Conservation (phyloP, 2,888 invertebrate genomes). For the Amphipyra berbera region DNA sequence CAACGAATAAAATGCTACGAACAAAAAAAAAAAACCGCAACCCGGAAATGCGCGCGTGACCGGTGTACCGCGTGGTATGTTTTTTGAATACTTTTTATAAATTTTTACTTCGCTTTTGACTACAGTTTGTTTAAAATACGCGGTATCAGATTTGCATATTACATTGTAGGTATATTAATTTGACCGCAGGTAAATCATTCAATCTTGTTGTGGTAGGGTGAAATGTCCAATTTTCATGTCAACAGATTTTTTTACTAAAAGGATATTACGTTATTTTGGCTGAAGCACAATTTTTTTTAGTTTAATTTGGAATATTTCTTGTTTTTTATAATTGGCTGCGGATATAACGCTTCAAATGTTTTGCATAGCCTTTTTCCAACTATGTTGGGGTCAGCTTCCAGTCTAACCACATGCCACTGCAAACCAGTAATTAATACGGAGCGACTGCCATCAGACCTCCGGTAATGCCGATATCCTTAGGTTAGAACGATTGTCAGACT, state of each 20-base stretch:
- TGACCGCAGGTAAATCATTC: conserved; percentile 13
- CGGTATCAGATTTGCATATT: conserved; percentile 37
- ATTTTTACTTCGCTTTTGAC: conserved; percentile 46
- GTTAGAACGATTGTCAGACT: no score
- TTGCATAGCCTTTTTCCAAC: no score
- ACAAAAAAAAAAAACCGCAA: conserved; percentile 33
- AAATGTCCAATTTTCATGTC: background rate
- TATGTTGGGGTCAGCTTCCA: no score
- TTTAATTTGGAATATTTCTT: no score
- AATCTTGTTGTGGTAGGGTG: background rate
- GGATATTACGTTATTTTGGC: no score
- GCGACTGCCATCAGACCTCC: no score
- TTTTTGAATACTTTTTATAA: conserved; percentile 22
- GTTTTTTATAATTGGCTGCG: no score
- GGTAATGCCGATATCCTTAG: no score
- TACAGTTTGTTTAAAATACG: conserved; percentile 43
- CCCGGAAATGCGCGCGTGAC: conserved; percentile 49
- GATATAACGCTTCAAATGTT: no score
- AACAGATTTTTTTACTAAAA: background rate
- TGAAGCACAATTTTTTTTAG: no score
- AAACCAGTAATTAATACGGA: no score
- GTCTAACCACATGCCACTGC: no score
- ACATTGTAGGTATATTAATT: conserved; percentile 24
- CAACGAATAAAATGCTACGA: conserved; percentile 43
- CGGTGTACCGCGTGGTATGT: conserved; percentile 30